Percentiles rank a stretch among this genome's conserved stretches.
Evolutionary conservation across 2,888 invertebrate species (phyloP).

Genomic region (Augochlorella aurata): DNA sequence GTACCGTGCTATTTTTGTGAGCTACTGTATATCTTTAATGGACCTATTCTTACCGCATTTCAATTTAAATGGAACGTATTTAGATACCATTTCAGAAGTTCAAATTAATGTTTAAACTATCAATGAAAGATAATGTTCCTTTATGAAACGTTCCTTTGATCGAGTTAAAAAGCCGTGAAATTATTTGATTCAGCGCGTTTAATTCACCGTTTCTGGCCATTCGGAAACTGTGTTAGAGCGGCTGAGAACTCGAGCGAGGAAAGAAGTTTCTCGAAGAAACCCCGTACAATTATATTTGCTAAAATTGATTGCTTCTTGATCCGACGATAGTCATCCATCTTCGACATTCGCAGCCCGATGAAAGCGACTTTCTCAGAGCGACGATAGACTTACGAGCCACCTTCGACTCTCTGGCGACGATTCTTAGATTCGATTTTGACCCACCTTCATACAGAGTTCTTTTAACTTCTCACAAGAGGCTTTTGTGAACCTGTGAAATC

Average conservation of each 20-base stretch:
- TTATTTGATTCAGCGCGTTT: background rate
- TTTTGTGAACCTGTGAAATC: too few relatives aligned
- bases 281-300: background rate
- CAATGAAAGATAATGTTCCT: background rate
- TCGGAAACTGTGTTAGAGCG: background rate
- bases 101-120: background rate
- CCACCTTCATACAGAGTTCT: background rate
- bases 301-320: conserved; percentile 7
- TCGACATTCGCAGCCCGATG: conserved; percentile 13
- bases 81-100: background rate
- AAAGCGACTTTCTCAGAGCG: background rate
- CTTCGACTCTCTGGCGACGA: background rate
- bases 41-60: too few relatives aligned
- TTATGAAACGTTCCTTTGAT: background rate
- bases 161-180: background rate
- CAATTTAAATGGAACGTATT: background rate
- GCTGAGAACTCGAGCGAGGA: background rate
- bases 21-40: too few relatives aligned
- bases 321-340: conserved; percentile 19
- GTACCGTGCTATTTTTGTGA: too few relatives aligned
- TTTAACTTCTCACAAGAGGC: background rate
- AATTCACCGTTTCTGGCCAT: background rate
- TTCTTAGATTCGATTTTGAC: background rate
- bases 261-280: background rate
- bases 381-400: background rate